These are phyloP conservation scores for Tholera decimalis DNA, from an alignment of 2,888 invertebrate genomes.

Conservation along the genomic window DNA sequence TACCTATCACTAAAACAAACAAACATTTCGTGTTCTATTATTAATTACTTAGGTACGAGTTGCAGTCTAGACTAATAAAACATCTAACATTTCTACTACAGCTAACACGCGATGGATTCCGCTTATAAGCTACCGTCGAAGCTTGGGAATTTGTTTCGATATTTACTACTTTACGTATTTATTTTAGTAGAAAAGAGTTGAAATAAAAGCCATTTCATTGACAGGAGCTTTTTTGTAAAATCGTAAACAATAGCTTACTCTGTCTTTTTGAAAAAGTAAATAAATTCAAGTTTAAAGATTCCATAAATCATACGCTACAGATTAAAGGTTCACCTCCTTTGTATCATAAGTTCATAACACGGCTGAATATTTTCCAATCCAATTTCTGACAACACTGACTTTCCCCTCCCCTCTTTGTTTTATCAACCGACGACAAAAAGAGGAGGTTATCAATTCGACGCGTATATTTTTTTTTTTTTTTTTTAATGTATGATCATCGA, in stretches of 20 bases:
- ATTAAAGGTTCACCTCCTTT: not conserved
- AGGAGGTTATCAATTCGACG: no score
- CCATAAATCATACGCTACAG: not conserved
- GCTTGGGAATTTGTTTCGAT: constrained; percentile 22
- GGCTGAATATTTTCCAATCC: not conserved
- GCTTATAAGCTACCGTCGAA: constrained; percentile 11
- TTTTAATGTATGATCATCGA: no score
- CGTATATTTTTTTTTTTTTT: no score
- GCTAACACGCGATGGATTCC: constrained; percentile 52
- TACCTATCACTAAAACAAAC: constrained; percentile 29
- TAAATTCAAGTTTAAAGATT: no score
- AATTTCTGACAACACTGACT: no score
- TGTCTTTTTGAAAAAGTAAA: no score
- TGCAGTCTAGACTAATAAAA: constrained; percentile 60
- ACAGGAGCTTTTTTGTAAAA: not conserved
- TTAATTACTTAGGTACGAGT: constrained; percentile 44
- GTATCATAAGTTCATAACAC: not conserved
- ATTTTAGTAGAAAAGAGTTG: constrained; percentile 3
- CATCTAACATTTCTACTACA: constrained; percentile 26
- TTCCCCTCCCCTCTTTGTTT: no score
- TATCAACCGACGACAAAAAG: no score
- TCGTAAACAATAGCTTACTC: not conserved
- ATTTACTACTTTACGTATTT: constrained; percentile 21
- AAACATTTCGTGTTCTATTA: constrained; percentile 44
- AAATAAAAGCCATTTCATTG: not conserved